Percentiles rank a stretch among this genome's conserved stretches.
Evolutionary conservation across 2,113 vertebrate genomes (phyloP).

Genomic region (Osmerus eperlanus): DNA sequence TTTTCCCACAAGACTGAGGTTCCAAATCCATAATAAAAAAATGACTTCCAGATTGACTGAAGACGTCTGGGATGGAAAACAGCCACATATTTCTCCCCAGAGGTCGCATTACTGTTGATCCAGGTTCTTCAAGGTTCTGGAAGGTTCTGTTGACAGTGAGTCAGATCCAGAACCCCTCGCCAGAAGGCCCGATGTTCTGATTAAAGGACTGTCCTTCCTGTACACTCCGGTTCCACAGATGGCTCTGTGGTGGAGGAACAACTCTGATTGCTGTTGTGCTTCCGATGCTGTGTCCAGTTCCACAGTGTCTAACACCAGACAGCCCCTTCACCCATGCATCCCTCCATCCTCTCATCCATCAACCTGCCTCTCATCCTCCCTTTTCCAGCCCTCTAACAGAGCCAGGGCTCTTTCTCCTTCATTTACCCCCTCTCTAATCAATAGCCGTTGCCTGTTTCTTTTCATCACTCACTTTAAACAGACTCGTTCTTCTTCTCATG

Average conservation of each 20-base stretch:
- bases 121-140: no score
- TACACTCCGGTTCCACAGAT: neutral
- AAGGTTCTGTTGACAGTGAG: neutral
- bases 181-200: constrained; percentile 18
- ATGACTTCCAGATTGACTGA: no score
- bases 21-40: no score
- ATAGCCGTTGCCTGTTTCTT: constrained; percentile 15
- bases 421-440: constrained; percentile 19
- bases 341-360: constrained; percentile 36
- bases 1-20: no score
- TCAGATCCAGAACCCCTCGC: constrained; percentile 12
- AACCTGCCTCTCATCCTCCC: constrained; percentile 45
- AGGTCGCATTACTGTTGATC: no score
- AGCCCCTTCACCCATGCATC: constrained; percentile 15
- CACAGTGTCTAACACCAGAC: constrained; percentile 3
- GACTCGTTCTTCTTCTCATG: constrained; percentile 46
- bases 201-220: constrained; percentile 13
- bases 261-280: constrained; percentile 3
- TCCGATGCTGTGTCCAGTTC: neutral
- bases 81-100: no score
- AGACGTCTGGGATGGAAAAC: no score
- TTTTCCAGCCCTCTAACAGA: constrained; percentile 17
- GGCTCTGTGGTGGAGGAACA: neutral
- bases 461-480: constrained; percentile 45
- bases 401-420: constrained; percentile 32